Evolutionary conservation across 1,140 invertebrate species (phyloP), one percentile per base, ranked within the genome.

Genomic region (Acromyrmex charruanus): DNA sequence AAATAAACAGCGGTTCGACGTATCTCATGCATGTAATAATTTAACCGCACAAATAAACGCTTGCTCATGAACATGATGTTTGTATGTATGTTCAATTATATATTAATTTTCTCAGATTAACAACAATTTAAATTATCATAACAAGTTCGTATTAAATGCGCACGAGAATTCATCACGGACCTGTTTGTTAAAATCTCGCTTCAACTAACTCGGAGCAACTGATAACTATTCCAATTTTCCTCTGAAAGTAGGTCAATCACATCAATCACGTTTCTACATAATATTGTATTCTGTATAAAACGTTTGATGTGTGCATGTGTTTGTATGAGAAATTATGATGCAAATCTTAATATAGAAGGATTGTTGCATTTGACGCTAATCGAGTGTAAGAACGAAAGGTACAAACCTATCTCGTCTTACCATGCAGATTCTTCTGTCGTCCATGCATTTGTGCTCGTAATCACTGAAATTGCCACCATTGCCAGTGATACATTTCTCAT

Each of bases 391-490:
- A 51, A 44, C n/a, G 7, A 21, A 68, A 21, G 14, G 9, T 69
- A n/a, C 18, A 59, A 81, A 59, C 65, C 21, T 58, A 71, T 49
- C 14, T 28, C n/a, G 10, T 21, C 95, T 94, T 95, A 98, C 97
- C 97, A 98, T 97, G 93, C 98, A 98, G 58, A 97, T 97, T 86
- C 97, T 96, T 89, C 97, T 96, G 82, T 98, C 97, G 88, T 97
- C 97, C 59, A 96, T 96, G 93, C 97, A 98, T 92, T 98, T 98
- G 85, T 96, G 96, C 77, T 96, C 96, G 21, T 97, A 96, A 10
- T 94, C 94, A 0, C 96, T 96, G 85, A 96, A 95, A 88, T 97
- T 97, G 18, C 95, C 96, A 6, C 18, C 21, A 35, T 97, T 97
- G 16, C 95, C 96, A 21, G 69, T 61, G 12, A 97, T 96, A 88